A percentile compares a stretch with the other conserved stretches of the same genome.
phyloP scores from a whole-genome alignment of 2,888 invertebrate species.

The Bugulina stolonifera region DNA sequence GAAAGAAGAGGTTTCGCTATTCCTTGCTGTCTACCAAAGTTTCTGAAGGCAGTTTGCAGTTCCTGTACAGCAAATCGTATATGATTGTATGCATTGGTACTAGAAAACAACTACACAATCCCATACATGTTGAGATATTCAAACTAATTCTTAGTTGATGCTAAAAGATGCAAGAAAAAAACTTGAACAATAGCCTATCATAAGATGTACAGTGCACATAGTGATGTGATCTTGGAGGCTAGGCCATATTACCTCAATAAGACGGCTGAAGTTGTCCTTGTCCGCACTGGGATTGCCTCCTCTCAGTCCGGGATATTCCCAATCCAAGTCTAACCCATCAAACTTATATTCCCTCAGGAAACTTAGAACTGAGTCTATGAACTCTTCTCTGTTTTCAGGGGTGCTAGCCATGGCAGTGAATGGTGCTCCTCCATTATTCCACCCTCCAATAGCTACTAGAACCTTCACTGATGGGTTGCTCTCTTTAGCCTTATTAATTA shows the following conservation, averaged over 20 bases:
- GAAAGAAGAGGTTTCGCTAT: slow-evolving; percentile 37
- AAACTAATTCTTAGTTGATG: no score
- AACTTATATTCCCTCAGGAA: slow-evolving; percentile 58
- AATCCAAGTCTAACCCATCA: slow-evolving; percentile 80
- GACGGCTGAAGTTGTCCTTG: slow-evolving; percentile 35
- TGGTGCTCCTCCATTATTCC: slow-evolving; percentile 60
- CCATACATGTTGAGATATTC: no score
- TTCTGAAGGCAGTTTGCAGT: slow-evolving; percentile 34
- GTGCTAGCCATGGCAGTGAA: slow-evolving; percentile 33
- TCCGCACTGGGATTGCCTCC: slow-evolving; percentile 39
- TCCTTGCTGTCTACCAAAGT: slow-evolving; percentile 33
- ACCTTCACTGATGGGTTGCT: slow-evolving; percentile 69
- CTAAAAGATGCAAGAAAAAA: no score
- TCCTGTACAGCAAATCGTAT: slow-evolving; percentile 31
- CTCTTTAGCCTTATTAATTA: slow-evolving; percentile 63
- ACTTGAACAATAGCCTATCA: no score
- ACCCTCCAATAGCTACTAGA: slow-evolving; percentile 79
- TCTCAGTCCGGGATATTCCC: slow-evolving; percentile 72
- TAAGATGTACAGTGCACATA: no score
- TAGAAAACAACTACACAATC: no score
- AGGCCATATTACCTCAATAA: slow-evolving; percentile 38
- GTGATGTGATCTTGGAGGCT: no score
- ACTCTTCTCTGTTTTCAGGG: not conserved
- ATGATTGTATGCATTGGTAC: not conserved
- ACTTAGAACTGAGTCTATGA: not conserved